Evolutionary conservation across 2,888 invertebrate genomes (phyloP).

Genomic region (Drosophila monieri): DNA sequence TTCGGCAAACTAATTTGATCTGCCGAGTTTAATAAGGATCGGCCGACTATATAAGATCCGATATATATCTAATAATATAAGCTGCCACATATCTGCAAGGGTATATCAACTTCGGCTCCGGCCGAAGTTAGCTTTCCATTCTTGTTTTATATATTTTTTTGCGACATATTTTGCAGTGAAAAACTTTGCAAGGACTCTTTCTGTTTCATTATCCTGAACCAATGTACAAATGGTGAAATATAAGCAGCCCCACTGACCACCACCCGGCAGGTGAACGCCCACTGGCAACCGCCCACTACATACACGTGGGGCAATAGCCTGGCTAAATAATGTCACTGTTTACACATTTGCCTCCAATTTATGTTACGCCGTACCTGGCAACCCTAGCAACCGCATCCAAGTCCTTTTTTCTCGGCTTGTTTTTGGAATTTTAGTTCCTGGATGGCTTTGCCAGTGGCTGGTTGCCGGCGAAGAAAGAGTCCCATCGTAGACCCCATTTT

Average conservation of each 20-base stretch:
- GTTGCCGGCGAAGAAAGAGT: slow-evolving; percentile 10
- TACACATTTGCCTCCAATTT: slow-evolving; percentile 59
- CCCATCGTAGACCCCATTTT: neutral
- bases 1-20: too few species aligned
- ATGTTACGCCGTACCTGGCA: slow-evolving; percentile 29
- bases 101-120: too few species aligned
- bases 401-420: neutral
- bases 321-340: slow-evolving; percentile 68
- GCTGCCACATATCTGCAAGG: too few species aligned
- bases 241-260: slow-evolving; percentile 8
- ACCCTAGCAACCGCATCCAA: slow-evolving; percentile 1
- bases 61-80: too few species aligned
- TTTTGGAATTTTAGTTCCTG: slow-evolving; percentile 18
- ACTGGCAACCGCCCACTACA: slow-evolving; percentile 1
- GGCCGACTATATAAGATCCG: too few species aligned
- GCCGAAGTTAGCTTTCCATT: too few species aligned
- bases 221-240: slow-evolving; percentile 9
- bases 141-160: too few species aligned
- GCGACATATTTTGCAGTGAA: too few species aligned
- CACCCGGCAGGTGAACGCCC: neutral
- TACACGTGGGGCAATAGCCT: slow-evolving; percentile 46
- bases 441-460: slow-evolving; percentile 29
- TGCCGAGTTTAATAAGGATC: too few species aligned
- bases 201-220: neutral
- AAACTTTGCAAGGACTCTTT: neutral